phyloP scores from a whole-genome alignment of 2,888 invertebrate genomes.

The Eupithecia tripunctaria region DNA sequence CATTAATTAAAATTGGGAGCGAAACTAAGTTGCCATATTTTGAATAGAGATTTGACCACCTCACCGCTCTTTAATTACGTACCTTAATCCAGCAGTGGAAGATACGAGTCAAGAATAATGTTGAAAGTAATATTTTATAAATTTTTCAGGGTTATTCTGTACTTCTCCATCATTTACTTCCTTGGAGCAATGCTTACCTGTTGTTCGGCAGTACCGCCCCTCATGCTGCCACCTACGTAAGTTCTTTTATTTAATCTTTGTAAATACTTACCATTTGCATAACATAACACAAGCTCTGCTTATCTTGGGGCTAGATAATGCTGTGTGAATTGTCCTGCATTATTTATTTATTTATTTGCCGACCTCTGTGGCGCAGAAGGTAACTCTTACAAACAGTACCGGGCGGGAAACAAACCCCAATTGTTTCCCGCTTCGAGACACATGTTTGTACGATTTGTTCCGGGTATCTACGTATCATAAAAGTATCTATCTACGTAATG shows the following conservation, averaged over 20 bases:
- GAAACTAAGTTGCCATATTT: too few species aligned
- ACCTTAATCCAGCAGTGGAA: neutral
- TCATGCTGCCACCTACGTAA: conserved; percentile 85
- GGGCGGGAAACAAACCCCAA: too few species aligned
- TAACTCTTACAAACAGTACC: too few species aligned
- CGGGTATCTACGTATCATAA: neutral
- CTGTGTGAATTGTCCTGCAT: too few species aligned
- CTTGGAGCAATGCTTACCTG: conserved; percentile 88
- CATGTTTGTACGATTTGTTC: neutral
- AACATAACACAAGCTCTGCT: too few species aligned
- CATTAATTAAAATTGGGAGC: too few species aligned
- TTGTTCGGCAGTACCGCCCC: conserved; percentile 84
- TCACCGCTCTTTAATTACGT: neutral
- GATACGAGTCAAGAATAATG: neutral
- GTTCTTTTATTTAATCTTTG: conserved; percentile 43
- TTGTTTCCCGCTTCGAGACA: neutral
- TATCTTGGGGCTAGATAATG: too few species aligned
- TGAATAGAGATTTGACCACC: too few species aligned
- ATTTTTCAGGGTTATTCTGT: conserved; percentile 88
- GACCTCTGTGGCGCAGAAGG: neutral
- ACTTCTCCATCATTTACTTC: conserved; percentile 89
- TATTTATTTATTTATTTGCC: neutral
- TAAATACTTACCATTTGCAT: neutral
- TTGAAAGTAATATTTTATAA: conserved; percentile 24
- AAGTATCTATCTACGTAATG: too few species aligned